These are phyloP conservation scores for Calyptomena viridis DNA, from an alignment of 2,113 vertebrate species.

Conservation along the genomic window DNA sequence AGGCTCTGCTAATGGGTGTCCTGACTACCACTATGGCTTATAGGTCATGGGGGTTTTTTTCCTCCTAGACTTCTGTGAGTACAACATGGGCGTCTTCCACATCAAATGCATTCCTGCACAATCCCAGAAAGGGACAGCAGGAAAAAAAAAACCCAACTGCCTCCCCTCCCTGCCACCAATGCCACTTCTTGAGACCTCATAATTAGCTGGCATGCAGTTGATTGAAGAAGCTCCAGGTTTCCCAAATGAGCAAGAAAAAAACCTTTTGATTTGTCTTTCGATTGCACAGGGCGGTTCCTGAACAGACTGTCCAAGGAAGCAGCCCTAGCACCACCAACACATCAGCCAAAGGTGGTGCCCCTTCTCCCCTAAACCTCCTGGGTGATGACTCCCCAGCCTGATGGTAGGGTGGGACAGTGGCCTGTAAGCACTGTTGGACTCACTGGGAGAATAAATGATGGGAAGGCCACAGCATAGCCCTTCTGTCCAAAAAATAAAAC, in stretches of 20 bases:
- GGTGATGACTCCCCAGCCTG: not conserved
- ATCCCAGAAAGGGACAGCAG: not conserved
- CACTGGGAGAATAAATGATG: not conserved
- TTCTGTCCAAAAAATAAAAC: not conserved
- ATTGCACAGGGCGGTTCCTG: not conserved
- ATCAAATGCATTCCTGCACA: conserved; percentile 24
- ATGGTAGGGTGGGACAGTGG: not conserved
- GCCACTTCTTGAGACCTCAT: not conserved
- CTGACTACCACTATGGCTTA: not conserved
- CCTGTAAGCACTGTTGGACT: not conserved
- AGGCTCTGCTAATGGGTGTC: conserved; percentile 39
- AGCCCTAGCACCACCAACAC: not conserved
- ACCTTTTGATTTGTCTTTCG: not conserved
- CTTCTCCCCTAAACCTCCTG: not conserved
- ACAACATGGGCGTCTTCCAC: not conserved
- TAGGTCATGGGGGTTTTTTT: not conserved
- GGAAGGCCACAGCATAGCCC: not conserved
- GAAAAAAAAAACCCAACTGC: not conserved
- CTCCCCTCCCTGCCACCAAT: not conserved
- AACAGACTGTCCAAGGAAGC: not conserved
- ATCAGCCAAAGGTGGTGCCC: not conserved
- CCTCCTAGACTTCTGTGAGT: not conserved
- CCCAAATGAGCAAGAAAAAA: not conserved
- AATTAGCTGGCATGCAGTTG: not conserved
- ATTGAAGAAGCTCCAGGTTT: not conserved